phyloP scores from a whole-genome alignment of 2,113 vertebrate species.

The Rhinoderma darwinii region DNA sequence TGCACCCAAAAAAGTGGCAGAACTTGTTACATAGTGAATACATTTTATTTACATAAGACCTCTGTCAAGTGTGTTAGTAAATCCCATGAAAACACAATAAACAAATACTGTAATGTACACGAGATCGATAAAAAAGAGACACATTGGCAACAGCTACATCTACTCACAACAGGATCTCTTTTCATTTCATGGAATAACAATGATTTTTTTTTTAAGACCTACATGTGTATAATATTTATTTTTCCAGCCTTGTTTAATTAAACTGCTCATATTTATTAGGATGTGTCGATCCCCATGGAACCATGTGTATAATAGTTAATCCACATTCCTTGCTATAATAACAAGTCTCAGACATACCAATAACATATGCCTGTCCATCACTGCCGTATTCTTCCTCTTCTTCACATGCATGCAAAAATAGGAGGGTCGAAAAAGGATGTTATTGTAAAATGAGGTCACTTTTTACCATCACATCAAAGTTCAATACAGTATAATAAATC shows the following conservation, averaged over 20 bases:
- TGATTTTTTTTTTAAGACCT: not conserved
- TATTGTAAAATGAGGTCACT: not conserved
- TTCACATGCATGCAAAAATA: conserved; percentile 64
- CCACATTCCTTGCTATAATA: conserved; percentile 5
- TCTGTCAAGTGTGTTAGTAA: not conserved
- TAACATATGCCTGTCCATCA: conserved; percentile 78
- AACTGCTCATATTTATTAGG: not conserved
- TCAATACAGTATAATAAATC: not conserved
- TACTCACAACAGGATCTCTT: not conserved
- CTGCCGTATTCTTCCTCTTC: conserved; percentile 87
- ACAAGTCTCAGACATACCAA: conserved; percentile 74
- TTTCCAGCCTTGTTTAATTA: not conserved
- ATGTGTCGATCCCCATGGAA: not conserved
- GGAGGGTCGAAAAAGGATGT: not conserved
- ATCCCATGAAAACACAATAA: not conserved
- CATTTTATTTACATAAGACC: no score
- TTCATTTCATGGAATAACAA: not conserved
- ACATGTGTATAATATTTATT: not conserved
- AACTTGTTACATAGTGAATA: no score
- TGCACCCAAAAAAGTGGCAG: no score
- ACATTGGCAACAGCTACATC: not conserved
- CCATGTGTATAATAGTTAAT: not conserved
- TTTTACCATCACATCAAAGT: not conserved
- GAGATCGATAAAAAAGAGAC: no score
- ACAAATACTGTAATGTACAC: not conserved